These are phyloP conservation scores for Parotia lawesii DNA, from an alignment of 2,113 vertebrate species.

Conservation along the genomic window DNA sequence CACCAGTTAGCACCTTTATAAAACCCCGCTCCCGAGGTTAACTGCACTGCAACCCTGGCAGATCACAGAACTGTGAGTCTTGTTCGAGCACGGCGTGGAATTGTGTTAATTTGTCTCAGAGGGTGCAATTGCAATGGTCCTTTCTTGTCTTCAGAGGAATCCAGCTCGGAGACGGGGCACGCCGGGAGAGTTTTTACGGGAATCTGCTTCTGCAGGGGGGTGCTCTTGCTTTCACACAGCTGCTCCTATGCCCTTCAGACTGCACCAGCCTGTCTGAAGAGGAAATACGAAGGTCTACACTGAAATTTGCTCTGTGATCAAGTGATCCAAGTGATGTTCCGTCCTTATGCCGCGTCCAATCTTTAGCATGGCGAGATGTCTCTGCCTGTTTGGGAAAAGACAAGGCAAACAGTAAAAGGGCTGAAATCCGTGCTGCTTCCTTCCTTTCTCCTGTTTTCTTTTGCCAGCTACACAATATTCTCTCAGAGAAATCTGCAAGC, in stretches of 20 bases:
- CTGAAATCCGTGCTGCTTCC: neutral
- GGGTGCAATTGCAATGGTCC: neutral
- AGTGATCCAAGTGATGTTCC: neutral
- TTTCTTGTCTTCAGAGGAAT: constrained; percentile 25
- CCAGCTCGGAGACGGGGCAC: neutral
- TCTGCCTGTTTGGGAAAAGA: neutral
- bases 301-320: neutral
- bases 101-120: constrained; percentile 47
- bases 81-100: neutral
- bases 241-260: neutral
- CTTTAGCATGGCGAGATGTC: neutral
- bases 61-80: constrained; percentile 31
- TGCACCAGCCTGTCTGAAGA: neutral
- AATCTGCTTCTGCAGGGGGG: neutral
- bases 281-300: neutral
- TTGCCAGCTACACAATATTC: neutral
- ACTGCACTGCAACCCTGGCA: constrained; percentile 39
- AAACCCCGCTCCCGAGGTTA: constrained; percentile 43
- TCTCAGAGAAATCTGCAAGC: constrained; percentile 14
- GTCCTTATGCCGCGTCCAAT: fast-evolving
- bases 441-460: neutral
- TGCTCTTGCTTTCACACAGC: neutral
- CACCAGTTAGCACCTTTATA: constrained; percentile 57
- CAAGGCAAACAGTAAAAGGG: neutral
- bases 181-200: neutral